Evolutionary conservation across 2,797 vertebrate genomes (phyloP).

Genomic region (Pseudopleuronectes americanus): DNA sequence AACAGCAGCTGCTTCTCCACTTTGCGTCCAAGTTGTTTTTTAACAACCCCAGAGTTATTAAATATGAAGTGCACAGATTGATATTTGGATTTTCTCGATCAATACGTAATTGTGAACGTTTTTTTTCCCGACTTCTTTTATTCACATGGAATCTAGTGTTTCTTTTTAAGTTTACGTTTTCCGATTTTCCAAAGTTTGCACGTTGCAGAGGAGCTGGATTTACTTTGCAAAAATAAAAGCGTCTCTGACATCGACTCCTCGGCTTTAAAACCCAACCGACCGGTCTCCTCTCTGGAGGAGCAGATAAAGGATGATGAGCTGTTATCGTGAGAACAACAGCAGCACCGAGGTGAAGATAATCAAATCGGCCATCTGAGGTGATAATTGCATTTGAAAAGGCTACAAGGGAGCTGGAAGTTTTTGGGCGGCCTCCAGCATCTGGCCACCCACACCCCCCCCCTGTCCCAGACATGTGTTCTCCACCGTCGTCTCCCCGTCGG

Average conservation of each 20-base stretch:
- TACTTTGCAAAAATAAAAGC: too few species aligned
- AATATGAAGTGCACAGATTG: background rate
- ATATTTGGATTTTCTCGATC: background rate
- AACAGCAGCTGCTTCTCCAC: background rate
- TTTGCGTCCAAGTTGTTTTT: background rate
- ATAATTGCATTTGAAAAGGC: slow-evolving; percentile 41
- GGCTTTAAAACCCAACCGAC: slow-evolving; percentile 8
- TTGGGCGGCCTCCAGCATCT: slow-evolving; percentile 24
- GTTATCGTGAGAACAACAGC: slow-evolving; percentile 54
- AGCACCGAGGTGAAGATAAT: slow-evolving; percentile 29
- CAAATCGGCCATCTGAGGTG: slow-evolving; percentile 43
- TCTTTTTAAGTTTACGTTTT: background rate
- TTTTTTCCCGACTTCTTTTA: background rate
- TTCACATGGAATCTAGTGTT: background rate
- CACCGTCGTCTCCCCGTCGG: background rate
- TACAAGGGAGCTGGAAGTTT: slow-evolving; percentile 19
- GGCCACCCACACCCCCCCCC: background rate
- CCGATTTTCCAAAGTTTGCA: too few species aligned
- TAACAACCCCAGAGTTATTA: too few species aligned
- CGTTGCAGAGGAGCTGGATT: too few species aligned
- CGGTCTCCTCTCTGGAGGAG: slow-evolving; percentile 8
- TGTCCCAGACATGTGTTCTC: background rate
- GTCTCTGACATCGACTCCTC: background rate
- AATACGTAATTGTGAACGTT: background rate
- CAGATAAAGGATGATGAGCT: slow-evolving; percentile 38